Evolutionary conservation across 2,888 invertebrate species (phyloP).

Genomic region (Tenthredo scrophulariae): DNA sequence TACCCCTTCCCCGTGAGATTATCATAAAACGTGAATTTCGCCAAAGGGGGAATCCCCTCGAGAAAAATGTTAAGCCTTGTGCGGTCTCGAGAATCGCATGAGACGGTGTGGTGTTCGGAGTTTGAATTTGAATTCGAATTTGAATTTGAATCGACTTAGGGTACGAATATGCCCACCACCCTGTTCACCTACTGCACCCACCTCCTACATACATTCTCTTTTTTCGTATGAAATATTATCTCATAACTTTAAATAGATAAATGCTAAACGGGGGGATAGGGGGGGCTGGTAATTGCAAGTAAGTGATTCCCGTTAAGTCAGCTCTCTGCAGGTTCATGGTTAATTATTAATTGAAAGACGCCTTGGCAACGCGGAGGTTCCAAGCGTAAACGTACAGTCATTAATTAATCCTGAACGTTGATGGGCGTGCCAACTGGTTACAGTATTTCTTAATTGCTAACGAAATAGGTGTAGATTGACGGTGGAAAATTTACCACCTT

Average conservation of each 20-base stretch:
- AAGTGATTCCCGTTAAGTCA: slow-evolving; percentile 31
- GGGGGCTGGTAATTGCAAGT: not conserved
- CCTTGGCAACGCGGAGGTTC: not conserved
- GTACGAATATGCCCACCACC: not conserved
- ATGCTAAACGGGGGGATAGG: not conserved
- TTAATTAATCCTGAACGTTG: slow-evolving; percentile 19
- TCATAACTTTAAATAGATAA: not conserved
- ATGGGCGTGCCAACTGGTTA: slow-evolving; percentile 7
- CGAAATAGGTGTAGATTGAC: slow-evolving; percentile 2
- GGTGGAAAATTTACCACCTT: not conserved
- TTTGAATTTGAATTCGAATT: slow-evolving; percentile 23
- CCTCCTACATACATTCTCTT: not conserved
- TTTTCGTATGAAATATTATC: not conserved
- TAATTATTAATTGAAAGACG: slow-evolving; percentile 38
- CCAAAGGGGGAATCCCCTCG: slow-evolving; percentile 1
- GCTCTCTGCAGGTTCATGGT: slow-evolving; percentile 10
- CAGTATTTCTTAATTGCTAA: slow-evolving; percentile 11
- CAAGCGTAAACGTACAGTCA: not conserved
- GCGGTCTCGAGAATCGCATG: not conserved
- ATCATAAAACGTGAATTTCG: slow-evolving; percentile 28
- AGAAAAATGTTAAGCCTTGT: slow-evolving; percentile 3
- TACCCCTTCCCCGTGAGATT: not conserved
- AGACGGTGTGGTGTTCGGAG: not conserved
- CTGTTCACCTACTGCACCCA: too few relatives aligned
- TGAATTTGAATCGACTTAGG: slow-evolving; percentile 1